Percentiles rank a stretch among this genome's conserved stretches.
Evolutionary conservation across 64 coral and sea anemone genomes (phyloP).

Genomic region (Stylophora pistillata): DNA sequence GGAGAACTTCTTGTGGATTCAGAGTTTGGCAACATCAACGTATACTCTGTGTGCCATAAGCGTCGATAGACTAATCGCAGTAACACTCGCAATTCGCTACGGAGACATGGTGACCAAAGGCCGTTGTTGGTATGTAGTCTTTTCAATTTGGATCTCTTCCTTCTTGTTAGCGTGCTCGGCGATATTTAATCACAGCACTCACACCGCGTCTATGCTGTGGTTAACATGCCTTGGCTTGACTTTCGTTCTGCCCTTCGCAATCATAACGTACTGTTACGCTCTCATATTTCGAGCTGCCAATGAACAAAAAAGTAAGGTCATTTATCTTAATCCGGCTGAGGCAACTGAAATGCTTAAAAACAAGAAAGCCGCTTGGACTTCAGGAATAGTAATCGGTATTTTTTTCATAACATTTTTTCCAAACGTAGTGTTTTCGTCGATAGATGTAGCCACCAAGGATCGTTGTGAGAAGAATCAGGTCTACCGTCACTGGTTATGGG

Average conservation of each 20-base stretch:
- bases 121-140: background rate
- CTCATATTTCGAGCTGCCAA: conserved; percentile 46
- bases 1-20: conserved; percentile 74
- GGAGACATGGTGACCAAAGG: conserved; percentile 21
- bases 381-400: conserved; percentile 44
- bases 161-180: background rate
- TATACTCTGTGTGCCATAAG: conserved; percentile 50
- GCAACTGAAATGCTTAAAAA: conserved; percentile 28
- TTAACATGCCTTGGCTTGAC: conserved; percentile 16
- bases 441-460: conserved; percentile 34
- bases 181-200: background rate
- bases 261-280: conserved; percentile 56
- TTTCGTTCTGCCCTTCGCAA: conserved; percentile 35
- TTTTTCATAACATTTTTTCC: conserved; percentile 58
- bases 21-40: conserved; percentile 55
- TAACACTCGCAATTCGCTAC: conserved; percentile 35
- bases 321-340: background rate
- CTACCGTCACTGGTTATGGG: conserved; percentile 72
- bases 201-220: conserved; percentile 30
- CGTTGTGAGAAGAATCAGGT: conserved; percentile 21
- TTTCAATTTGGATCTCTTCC: conserved; percentile 15
- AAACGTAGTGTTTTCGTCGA: conserved; percentile 49
- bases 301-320: conserved; percentile 24
- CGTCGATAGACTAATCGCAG: conserved; percentile 44
- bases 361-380: conserved; percentile 51